These are phyloP conservation scores for Todiramphus saurophagus DNA, from an alignment of 2,113 vertebrate genomes.

Conservation along the genomic window DNA sequence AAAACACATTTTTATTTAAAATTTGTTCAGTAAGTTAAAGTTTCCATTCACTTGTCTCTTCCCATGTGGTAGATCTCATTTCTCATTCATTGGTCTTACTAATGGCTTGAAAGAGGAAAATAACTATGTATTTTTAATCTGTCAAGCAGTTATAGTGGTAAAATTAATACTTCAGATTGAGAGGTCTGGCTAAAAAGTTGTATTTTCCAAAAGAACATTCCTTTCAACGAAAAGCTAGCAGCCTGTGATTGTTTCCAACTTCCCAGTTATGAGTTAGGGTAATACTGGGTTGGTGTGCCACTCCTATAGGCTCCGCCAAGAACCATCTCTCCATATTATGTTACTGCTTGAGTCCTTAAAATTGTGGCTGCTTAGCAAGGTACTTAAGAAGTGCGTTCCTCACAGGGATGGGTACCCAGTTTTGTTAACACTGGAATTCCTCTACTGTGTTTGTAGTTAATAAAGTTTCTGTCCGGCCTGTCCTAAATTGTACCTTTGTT, in stretches of 20 bases:
- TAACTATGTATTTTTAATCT: background rate
- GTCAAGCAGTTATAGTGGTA: background rate
- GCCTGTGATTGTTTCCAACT: background rate
- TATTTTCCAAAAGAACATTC: background rate
- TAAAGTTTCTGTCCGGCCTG: background rate
- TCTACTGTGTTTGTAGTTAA: background rate
- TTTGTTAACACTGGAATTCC: background rate
- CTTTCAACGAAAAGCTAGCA: background rate
- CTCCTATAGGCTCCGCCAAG: background rate
- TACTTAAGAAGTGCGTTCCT: background rate
- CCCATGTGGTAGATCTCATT: background rate
- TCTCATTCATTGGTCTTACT: background rate
- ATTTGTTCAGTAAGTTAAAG: background rate
- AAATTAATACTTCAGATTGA: background rate
- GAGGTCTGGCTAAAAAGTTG: background rate
- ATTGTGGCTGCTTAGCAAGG: background rate
- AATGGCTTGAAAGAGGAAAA: background rate
- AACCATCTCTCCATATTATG: fast-evolving
- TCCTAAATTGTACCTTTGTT: background rate
- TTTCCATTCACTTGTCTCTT: background rate
- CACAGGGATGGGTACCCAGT: background rate
- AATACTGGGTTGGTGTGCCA: background rate
- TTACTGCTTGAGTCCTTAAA: background rate
- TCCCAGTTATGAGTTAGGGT: background rate
- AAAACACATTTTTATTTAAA: background rate